Conservation (phyloP, 2,888 invertebrate species). For the Agrotis clavis region DNA sequence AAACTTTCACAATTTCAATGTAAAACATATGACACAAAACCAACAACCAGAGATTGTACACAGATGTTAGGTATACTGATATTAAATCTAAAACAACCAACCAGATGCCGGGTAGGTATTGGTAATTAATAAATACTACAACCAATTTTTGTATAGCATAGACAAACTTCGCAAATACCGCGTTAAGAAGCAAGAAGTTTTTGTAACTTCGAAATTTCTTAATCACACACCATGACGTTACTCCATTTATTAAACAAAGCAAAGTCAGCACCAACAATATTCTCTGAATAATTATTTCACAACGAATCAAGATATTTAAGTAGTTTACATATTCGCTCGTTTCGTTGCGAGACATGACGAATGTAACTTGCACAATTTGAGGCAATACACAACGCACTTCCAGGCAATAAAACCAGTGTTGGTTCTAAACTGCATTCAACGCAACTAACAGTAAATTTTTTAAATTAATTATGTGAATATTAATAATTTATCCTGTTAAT, state of each 20-base stretch:
- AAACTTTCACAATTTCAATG: background rate
- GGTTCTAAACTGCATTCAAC: background rate
- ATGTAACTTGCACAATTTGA: constrained; percentile 1
- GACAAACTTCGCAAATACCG: background rate
- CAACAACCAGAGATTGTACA: constrained; percentile 12
- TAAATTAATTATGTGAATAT: no score
- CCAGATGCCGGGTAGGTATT: no score
- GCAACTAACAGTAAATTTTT: background rate
- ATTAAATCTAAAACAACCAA: no score
- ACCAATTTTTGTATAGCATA: no score
- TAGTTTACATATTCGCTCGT: background rate
- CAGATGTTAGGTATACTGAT: background rate
- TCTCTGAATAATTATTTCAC: background rate
- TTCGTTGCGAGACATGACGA: background rate
- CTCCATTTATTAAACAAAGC: background rate
- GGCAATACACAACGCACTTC: background rate
- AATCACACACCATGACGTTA: constrained; percentile 1
- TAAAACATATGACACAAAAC: constrained; percentile 10
- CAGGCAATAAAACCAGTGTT: background rate
- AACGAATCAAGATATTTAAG: no score
- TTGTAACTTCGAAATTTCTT: constrained; percentile 10
- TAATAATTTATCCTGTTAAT: no score
- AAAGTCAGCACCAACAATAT: background rate
- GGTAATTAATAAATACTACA: background rate
- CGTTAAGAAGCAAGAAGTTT: constrained; percentile 13